phyloP scores from a whole-genome alignment of 2,113 vertebrate genomes.

The Myrmecobius fasciatus region DNA sequence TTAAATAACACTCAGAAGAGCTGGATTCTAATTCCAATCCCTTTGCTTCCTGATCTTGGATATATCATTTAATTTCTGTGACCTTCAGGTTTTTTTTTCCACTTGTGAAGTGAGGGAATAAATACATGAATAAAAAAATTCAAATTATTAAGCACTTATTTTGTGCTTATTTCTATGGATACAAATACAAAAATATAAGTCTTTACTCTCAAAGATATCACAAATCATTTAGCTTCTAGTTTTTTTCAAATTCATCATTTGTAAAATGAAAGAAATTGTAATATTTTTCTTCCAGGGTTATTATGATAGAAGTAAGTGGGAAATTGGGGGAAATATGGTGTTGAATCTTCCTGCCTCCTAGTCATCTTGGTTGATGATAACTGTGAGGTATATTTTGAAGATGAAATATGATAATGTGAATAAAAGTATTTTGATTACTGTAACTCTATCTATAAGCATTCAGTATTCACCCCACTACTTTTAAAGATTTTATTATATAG shows the following conservation, averaged over 20 bases:
- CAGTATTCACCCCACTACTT: neutral
- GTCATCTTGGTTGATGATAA: neutral
- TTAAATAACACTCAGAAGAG: neutral
- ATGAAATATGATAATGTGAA: neutral
- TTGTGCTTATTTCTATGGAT: neutral
- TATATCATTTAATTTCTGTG: conserved; percentile 16
- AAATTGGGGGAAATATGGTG: neutral
- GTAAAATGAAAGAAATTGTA: neutral
- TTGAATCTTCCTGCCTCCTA: neutral
- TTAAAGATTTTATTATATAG: neutral
- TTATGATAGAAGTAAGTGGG: neutral
- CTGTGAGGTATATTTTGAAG: neutral
- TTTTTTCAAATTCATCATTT: neutral
- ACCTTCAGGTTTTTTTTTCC: conserved; percentile 25
- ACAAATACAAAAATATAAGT: neutral
- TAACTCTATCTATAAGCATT: neutral
- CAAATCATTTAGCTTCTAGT: neutral
- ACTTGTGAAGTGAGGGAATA: conserved; percentile 28
- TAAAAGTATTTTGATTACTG: neutral
- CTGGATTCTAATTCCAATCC: neutral
- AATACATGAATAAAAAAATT: neutral
- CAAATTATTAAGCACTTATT: neutral
- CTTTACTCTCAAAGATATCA: neutral
- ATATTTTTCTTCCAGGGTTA: neutral
- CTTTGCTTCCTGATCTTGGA: neutral